Evolutionary conservation across 1,140 invertebrate genomes (phyloP), one percentile per base, ranked within the genome.

Genomic region (Lordiphosa collinella): DNA sequence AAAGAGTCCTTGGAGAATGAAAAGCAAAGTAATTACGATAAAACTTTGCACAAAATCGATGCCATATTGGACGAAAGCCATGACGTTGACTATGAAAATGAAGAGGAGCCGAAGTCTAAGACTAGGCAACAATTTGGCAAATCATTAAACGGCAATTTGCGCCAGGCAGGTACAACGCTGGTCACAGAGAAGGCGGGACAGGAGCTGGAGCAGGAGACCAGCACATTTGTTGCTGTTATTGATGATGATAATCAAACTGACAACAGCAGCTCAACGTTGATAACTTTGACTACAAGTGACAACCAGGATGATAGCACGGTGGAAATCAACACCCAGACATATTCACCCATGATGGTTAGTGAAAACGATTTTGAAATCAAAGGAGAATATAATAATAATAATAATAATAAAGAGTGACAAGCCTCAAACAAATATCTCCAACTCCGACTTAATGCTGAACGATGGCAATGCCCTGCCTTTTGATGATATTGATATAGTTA

Each of bases 311-410:
- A 85, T 29, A 29, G 6, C 79, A 79, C 74, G 67, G 73, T 85
- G 85, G 80, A 85, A 85, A 85, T 85, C 80, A 67, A 79, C 80
- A 85, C 49, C 48, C 48, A 53, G 31, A 31, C 54, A 38, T 38
- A 57, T 22, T 8, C 60, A 29, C 14, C 59, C 56, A 55, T 32
- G 62, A 13, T 63, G 49, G 54, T 68, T 68, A 51, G 56, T 66
- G 75, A 76, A 82, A 82, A 88, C 75, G 66, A 86, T 88, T 82
- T 82, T 87, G 61, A 87, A 82, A 87, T 86, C 75, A 88, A 67
- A 57, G 37, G 53, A 36, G 44, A 37, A 59, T 29, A 29, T 58
- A 60, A 66, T 69, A 68, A 50, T 56, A 52, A 43, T 80, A 70
- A 87, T 80, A 68, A 84, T 69, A 86, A 82, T 63, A 72, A 84